phyloP scores from a whole-genome alignment of 1,140 invertebrate species.

The Scaptomyza pallida region DNA sequence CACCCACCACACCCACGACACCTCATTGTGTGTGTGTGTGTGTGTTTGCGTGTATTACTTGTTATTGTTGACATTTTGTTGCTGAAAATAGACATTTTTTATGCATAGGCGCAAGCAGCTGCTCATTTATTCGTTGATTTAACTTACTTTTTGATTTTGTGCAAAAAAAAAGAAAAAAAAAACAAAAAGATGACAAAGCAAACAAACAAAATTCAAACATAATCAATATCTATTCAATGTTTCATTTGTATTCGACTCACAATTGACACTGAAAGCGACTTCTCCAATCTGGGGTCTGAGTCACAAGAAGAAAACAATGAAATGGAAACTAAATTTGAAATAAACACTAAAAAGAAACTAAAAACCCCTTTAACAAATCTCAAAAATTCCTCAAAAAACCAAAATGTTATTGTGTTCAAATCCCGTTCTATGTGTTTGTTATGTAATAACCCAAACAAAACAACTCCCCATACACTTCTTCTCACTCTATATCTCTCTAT shows the following conservation, averaged over 20 bases:
- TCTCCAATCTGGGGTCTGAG: conserved; percentile 49
- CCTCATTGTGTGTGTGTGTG: conserved; percentile 45
- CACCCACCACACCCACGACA: conserved; percentile 31
- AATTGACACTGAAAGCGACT: conserved; percentile 54
- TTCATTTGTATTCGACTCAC: conserved; percentile 68
- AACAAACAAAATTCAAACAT: conserved; percentile 72
- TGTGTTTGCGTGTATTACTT: conserved; percentile 48
- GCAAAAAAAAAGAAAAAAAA: too few species aligned
- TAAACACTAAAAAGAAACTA: conserved; percentile 31
- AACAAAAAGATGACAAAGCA: conserved; percentile 79
- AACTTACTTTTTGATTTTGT: conserved; percentile 50
- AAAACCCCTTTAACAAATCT: conserved; percentile 18
- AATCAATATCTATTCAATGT: conserved; percentile 41
- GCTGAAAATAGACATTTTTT: conserved; percentile 52
- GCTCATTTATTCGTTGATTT: conserved; percentile 44
- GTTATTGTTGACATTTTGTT: conserved; percentile 63
- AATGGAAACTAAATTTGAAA: conserved; percentile 7
- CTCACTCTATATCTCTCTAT: conserved; percentile 37
- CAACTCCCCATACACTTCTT: conserved; percentile 52
- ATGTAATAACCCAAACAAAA: conserved; percentile 53
- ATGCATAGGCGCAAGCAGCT: conserved; percentile 68
- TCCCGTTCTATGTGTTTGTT: conserved; percentile 74
- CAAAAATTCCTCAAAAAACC: conserved; percentile 31
- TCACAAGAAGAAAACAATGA: conserved; percentile 20
- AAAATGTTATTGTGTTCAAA: conserved; percentile 62